Base-by-base conservation (phyloP, 2,888 invertebrate genomes). In the Holacanthella duospinosa region DNA sequence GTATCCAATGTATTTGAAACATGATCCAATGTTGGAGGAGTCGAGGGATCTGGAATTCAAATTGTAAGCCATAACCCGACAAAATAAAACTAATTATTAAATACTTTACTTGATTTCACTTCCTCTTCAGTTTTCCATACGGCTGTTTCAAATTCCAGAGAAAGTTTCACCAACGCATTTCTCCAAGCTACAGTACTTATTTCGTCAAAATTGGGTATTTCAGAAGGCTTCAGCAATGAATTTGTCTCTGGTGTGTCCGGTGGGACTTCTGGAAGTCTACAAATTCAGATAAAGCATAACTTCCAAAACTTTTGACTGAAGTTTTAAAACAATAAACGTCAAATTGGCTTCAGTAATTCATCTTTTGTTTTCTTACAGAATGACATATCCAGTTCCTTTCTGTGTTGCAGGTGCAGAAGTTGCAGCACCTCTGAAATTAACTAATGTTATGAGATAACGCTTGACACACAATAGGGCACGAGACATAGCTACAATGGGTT, bases 191-290 rank as follows among this genome's bases (percentile, higher is more conserved):
- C 21, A 44, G 29, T n/a, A n/a, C 44, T 43, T 6, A 59, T 6
- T 28, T 43, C 16, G 28, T 43, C 26, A 12, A 43, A 59, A 28
- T 59, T 21, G 21, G 44, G 44, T 19, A 59, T 24, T 21, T 44
- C 43, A 9, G 43, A 6, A 16, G 27, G 9, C 6, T 55, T 29
- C 3, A 55, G 27, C 26, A 59, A 48, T 16, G 4, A n/a, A 59
- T 59, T 59, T 25, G 59, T 44, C 28, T 43, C 43, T 25, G 43
- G 4, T 4, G 59, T 59, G 48, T 59, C 48, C 19, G 25, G 26
- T 27, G 59, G 59, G 4, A 59, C 27, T 28, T 59, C 59, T n/a
- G 59, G 59, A 4, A 59, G 12, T n/a, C 59, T 59, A 48, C 4
- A 48, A 48, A 21, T 21, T 16, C 16, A 4, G 4, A 48, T n/a